phyloP scores from a whole-genome alignment of 2,113 vertebrate species.

The Sylvilagus bachmani region DNA sequence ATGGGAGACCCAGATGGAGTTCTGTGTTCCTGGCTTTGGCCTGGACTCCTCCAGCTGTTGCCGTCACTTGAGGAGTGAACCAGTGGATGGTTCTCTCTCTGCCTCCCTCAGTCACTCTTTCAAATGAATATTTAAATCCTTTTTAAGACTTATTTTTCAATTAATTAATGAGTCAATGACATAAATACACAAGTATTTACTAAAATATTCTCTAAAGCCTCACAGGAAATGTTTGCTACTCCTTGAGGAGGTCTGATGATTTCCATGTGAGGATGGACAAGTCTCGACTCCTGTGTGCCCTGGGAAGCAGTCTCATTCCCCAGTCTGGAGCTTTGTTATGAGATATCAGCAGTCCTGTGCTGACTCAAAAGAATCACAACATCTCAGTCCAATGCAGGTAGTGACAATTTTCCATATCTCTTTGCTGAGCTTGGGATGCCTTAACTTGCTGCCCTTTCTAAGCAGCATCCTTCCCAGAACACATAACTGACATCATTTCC shows the following conservation, averaged over 20 bases:
- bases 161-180: neutral
- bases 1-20: too few relatives aligned
- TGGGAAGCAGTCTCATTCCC: neutral
- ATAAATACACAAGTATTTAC: neutral
- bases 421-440: neutral
- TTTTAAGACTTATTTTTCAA: neutral
- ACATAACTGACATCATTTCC: neutral
- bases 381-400: neutral
- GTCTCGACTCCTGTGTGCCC: neutral
- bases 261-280: neutral
- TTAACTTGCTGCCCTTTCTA: neutral
- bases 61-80: too few relatives aligned
- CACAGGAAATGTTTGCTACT: conserved; percentile 4
- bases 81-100: too few relatives aligned
- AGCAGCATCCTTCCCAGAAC: neutral
- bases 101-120: too few relatives aligned
- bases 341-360: neutral
- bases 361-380: neutral
- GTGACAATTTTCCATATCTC: neutral
- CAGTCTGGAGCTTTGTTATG: neutral
- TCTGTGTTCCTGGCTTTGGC: too few relatives aligned
- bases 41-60: too few relatives aligned
- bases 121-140: neutral
- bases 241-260: neutral
- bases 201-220: neutral